Percentiles rank a stretch among this genome's conserved stretches.
Conservation (phyloP, 2,113 vertebrate genomes). For the Takifugu flavidus region DNA sequence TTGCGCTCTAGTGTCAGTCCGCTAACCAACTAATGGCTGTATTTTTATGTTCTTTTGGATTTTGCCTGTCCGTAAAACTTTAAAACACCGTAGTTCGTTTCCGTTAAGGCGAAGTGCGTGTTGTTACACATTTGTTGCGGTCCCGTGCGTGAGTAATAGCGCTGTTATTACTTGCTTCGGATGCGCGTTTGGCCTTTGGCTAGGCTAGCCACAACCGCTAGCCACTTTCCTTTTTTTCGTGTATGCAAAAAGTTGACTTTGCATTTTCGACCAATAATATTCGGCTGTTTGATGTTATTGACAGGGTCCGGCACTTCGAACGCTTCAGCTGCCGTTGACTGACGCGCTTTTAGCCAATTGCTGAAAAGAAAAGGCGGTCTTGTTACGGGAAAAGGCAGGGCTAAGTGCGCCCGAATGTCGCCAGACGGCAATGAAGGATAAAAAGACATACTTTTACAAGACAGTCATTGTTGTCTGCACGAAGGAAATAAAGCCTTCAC, state of each 20-base stretch:
- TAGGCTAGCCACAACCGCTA: conserved; percentile 60
- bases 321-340: conserved; percentile 33
- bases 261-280: conserved; percentile 57
- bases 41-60: conserved; percentile 5
- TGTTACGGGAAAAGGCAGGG: conserved; percentile 77
- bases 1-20: conserved; percentile 65
- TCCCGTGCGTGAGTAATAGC: conserved; percentile 1
- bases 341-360: conserved; percentile 57
- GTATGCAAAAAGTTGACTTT: conserved; percentile 64
- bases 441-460: conserved; percentile 52
- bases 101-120: background rate
- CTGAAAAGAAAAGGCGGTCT: conserved; percentile 57
- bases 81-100: background rate
- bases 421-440: conserved; percentile 58
- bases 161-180: conserved; percentile 38
- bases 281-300: conserved; percentile 39
- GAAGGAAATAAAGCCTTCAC: conserved; percentile 28
- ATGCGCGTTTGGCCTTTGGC: conserved; percentile 60
- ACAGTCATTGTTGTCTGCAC: conserved; percentile 30
- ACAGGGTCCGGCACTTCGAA: conserved; percentile 47
- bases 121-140: conserved; percentile 21
- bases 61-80: background rate
- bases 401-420: conserved; percentile 36
- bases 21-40: conserved; percentile 53
- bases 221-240: conserved; percentile 59